Base-by-base conservation (phyloP, 1,140 invertebrate genomes). In the Brachionus calyciflorus region DNA sequence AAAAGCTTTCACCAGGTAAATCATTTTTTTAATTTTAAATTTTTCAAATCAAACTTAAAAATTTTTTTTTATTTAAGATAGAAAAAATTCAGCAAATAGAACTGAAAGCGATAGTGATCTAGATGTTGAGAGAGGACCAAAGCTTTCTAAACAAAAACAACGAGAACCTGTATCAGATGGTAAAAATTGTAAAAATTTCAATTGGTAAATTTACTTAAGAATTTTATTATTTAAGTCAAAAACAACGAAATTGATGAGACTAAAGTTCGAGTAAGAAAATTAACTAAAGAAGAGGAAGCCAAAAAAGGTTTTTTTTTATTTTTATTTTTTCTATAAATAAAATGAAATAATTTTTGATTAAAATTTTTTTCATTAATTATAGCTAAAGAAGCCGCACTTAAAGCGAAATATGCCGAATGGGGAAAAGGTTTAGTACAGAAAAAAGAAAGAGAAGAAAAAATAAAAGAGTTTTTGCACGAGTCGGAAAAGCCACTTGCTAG, bases 401-500 rank as follows among this genome's bases (percentile, higher is more conserved):
- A 73, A 73, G 69, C 44, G 28, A 73, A 73, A 48, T 76, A 76
- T 60, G 40, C 33, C 6, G 28, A 76, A 3, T 76, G 73, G 73
- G 44, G 53, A 33, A 30, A 21, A 21, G 73, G 76, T 21, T 19
- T 77, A 26, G 26, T 24, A 78, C 94, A 97, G 87, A 89, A 91
- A 81, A 89, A 91, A 63, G 88, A 89, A 30, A 86, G 89, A 55
- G 86, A 89, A 30, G 88, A 89, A 70, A 81, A 91, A 0, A 84
- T 90, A 44, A 37, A 78, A 14, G 89, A 91, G 30, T 90, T 90
- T 80, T 79, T 91, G 0, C 88, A 94, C 78, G 94, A 97, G 84
- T 91, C 93, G 80, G 87, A 88, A 4, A 98, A 98, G 82, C 94
- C 95, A 2, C 83, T 98, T 24, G 93, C 96, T 0, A 87, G 94